Conservation (phyloP, 2,888 invertebrate genomes). For the Octodonta nipae region DNA sequence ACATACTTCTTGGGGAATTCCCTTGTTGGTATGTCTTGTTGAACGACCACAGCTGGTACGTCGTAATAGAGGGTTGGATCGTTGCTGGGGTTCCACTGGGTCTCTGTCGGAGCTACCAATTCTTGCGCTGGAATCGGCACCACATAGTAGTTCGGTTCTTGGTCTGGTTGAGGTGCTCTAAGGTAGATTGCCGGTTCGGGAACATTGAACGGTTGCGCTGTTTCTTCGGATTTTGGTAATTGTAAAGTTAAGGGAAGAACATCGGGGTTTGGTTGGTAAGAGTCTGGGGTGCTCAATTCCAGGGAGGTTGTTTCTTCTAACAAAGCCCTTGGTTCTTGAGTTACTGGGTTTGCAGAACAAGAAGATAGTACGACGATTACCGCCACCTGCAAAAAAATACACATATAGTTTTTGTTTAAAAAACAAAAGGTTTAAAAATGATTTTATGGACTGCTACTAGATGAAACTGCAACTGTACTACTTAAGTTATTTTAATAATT, state of each 20-base stretch:
- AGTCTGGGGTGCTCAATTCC: constrained; percentile 11
- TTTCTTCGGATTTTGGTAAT: constrained; percentile 24
- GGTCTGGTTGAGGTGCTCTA: constrained; percentile 20
- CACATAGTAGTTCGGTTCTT: constrained; percentile 19
- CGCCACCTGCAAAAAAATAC: too few species aligned
- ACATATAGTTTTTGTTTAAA: too few species aligned
- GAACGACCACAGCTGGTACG: constrained; percentile 31
- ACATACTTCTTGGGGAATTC: constrained; percentile 47
- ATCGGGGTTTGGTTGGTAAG: constrained; percentile 12
- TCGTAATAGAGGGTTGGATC: constrained; percentile 31
- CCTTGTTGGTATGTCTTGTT: constrained; percentile 39
- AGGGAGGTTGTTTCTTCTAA: too few species aligned
- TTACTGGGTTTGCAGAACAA: too few species aligned
- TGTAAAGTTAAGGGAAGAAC: constrained; percentile 22
- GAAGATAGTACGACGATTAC: too few species aligned
- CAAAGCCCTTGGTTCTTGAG: too few species aligned
- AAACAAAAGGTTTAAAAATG: too few species aligned
- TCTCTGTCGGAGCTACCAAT: constrained; percentile 35
- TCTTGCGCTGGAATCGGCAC: constrained; percentile 36
- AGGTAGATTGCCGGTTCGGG: constrained; percentile 22
- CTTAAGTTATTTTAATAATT: too few species aligned
- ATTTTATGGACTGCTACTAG: too few species aligned
- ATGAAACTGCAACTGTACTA: too few species aligned
- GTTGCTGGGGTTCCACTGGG: constrained; percentile 33
- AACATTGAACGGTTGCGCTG: constrained; percentile 25